Base-by-base conservation (phyloP, 2,888 invertebrate genomes). In the Amiota mariae region DNA sequence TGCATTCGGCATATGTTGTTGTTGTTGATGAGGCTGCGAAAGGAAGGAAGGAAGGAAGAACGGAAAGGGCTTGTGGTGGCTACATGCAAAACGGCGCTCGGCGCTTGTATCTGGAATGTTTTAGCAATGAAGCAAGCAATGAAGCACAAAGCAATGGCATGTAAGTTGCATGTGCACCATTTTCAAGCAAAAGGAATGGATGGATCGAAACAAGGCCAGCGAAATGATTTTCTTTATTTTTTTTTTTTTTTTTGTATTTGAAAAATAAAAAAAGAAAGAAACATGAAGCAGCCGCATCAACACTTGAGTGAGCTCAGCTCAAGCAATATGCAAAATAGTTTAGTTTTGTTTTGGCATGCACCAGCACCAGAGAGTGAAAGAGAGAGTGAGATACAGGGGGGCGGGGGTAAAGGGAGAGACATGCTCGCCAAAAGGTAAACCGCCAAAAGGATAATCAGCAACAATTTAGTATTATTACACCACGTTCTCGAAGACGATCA, bases 391-490 rank as follows among this genome's bases (percentile, higher is more conserved):
- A n/a, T n/a, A n/a, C n/a, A n/a, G n/a, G n/a, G n/a, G n/a, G n/a
- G n/a, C n/a, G 3, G 3, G 24, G 1, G 24, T 1, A 36, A 6
- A 6, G 2, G 36, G 36, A 36, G 36, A 6, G 59, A 15, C 8
- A 4, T 59, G 59, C 76, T 81, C 85, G 82, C 83, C 85, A 79
- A 85, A 83, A 83, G 85, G 85, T 78, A 80, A 86, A 87, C 87
- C 87, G 87, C 86, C 87, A 86, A 87, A 88, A 87, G 88, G 88
- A 89, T 89, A 89, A 89, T 88, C 88, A 88, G 88, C 87, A 88
- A 88, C 88, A 89, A 88, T 89, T 89, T 89, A 88, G 87, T 88
- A 88, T 88, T 88, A 88, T 89, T 89, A 88, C 88, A 88, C 88
- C 86, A 87, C 83, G 85, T 84, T 84, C 36, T 36, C 82, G 84